Evolutionary conservation across 2,888 invertebrate genomes (phyloP), one percentile per base, ranked within the genome.

Genomic region (Leptopilina myrica): DNA sequence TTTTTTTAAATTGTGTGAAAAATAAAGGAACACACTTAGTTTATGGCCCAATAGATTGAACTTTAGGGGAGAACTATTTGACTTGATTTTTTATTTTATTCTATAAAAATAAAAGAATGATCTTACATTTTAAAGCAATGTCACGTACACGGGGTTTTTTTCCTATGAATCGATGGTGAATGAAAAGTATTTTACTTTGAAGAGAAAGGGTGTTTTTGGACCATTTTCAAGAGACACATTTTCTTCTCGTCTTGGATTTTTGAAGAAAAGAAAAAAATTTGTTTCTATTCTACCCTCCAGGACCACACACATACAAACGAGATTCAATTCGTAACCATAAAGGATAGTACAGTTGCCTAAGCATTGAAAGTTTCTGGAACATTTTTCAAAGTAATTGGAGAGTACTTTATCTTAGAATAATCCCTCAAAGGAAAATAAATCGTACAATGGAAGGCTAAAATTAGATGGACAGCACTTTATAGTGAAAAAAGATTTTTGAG

Each of bases 291-390:
- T 53, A 43, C 65, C 65, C 7, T 66, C 43, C 5, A 33, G 4
- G 33, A 33, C n/a, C n/a, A 14, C n/a, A 40, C 65, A 66, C 40
- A 43, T 8, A 40, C 33, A 43, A 15, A 69, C 49, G 53, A 53
- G 69, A 69, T 69, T 69, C 69, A 49, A 69, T 69, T 69, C 26
- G 53, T 53, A 53, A 53, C 69, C 69, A 26, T 53, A 69, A 53
- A 20, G 53, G 53, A 20, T 46, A 53, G 69, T 69, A 69, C n/a
- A n/a, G 49, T 69, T 69, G 53, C 12, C 49, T 46, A 53, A 69
- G 53, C 26, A 69, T 69, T 14, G 53, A 69, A 53, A 7, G 4
- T 14, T 69, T 26, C 53, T 12, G 12, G 53, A 26, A 53, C 69
- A 69, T 56, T 53, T 26, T 12, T 69, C 69, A 69, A 53, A 53